phyloP scores from a whole-genome alignment of 2,797 vertebrate genomes.

The Urophycis tenuis region DNA sequence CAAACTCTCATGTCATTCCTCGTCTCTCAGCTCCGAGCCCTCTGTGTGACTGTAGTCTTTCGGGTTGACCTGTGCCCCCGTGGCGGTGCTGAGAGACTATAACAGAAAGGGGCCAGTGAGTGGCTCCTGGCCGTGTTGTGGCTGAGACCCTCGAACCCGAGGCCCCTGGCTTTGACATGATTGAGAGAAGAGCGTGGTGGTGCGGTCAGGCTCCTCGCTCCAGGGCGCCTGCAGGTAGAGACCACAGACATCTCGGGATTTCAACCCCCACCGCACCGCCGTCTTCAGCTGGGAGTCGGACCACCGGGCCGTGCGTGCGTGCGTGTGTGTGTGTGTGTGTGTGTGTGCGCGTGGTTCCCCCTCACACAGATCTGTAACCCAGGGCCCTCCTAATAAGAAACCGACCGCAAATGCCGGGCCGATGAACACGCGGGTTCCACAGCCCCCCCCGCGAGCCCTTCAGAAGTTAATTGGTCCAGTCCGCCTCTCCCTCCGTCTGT shows the following conservation, averaged over 20 bases:
- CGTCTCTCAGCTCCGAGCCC: neutral
- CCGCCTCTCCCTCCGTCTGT: too few relatives aligned
- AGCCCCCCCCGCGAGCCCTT: conserved; percentile 28
- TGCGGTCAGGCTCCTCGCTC: neutral
- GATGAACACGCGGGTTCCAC: conserved; percentile 58
- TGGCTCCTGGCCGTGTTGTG: neutral
- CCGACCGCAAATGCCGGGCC: conserved; percentile 26
- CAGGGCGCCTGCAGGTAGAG: neutral
- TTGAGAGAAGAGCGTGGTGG: neutral
- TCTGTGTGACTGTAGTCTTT: neutral
- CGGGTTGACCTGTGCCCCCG: neutral
- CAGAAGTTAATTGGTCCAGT: conserved; percentile 33
- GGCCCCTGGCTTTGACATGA: neutral
- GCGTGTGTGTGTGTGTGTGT: conserved; percentile 15
- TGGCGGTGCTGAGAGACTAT: neutral
- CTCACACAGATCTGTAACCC: conserved; percentile 34
- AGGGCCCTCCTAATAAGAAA: conserved; percentile 16
- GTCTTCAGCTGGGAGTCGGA: neutral
- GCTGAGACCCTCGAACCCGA: neutral
- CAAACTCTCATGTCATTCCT: neutral
- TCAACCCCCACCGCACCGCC: neutral
- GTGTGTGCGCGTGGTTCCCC: conserved; percentile 17
- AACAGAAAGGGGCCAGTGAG: neutral
- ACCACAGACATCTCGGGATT: neutral
- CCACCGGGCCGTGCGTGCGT: neutral